Conservation (phyloP, 2,888 invertebrate genomes). For the Petrophora chlorosata region DNA sequence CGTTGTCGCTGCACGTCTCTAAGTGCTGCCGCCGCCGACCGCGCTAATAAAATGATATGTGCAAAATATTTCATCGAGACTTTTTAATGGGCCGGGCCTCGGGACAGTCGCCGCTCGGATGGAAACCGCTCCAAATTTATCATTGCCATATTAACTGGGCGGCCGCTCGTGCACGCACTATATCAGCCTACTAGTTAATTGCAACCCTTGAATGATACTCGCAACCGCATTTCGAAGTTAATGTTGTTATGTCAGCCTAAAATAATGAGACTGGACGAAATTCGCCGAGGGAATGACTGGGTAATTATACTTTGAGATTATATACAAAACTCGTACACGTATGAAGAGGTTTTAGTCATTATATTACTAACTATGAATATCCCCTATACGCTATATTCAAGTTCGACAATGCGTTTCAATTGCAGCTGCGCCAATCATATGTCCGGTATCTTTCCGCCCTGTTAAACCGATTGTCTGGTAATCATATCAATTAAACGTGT, state of each 20-base stretch:
- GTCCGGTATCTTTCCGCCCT: slow-evolving; percentile 51
- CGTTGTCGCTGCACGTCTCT: slow-evolving; percentile 36
- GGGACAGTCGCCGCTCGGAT: slow-evolving; percentile 54
- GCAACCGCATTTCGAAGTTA: slow-evolving; percentile 75
- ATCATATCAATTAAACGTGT: slow-evolving; percentile 43
- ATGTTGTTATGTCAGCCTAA: slow-evolving; percentile 69
- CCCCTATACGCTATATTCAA: slow-evolving; percentile 16
- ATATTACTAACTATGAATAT: too few species aligned
- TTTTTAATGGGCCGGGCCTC: slow-evolving; percentile 60
- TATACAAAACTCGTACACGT: slow-evolving; percentile 5
- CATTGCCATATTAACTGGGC: slow-evolving; percentile 76
- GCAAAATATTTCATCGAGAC: slow-evolving; percentile 61
- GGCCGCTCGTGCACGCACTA: slow-evolving; percentile 61
- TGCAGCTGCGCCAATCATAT: slow-evolving; percentile 44
- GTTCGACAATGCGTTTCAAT: slow-evolving; percentile 44
- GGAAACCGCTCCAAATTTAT: slow-evolving; percentile 75
- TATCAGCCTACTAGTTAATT: slow-evolving; percentile 77
- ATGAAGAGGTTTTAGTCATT: too few species aligned
- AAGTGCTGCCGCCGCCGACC: slow-evolving; percentile 30
- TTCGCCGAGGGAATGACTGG: slow-evolving; percentile 44
- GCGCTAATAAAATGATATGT: slow-evolving; percentile 53
- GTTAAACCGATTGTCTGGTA: slow-evolving; percentile 56
- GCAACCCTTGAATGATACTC: slow-evolving; percentile 75
- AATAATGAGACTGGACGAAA: slow-evolving; percentile 66
- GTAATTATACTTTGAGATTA: slow-evolving; percentile 22